A percentile compares a stretch with the other conserved stretches of the same genome.
Conservation (phyloP, 2,888 invertebrate genomes). For the Fissipunctia ypsillon region DNA sequence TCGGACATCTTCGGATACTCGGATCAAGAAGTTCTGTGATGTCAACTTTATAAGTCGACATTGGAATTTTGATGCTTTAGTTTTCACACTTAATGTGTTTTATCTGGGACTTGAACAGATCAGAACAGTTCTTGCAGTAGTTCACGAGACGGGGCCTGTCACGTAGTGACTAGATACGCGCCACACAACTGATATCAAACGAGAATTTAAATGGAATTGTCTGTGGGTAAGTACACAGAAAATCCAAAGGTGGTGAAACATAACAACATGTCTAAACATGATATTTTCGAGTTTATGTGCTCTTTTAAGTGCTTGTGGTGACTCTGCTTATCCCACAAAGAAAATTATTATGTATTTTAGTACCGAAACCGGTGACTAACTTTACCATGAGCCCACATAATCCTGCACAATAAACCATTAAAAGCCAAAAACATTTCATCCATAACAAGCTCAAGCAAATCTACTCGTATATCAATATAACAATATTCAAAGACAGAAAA, state of each 20-base stretch:
- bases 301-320: background rate
- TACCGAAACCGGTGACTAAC: background rate
- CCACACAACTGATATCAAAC: background rate
- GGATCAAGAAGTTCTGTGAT: constrained; percentile 56
- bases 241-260: background rate
- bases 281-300: background rate
- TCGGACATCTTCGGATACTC: constrained; percentile 41
- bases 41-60: constrained; percentile 55
- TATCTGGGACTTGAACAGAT: constrained; percentile 13
- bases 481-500: constrained; percentile 8
- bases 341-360: background rate
- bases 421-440: background rate
- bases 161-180: background rate
- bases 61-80: constrained; percentile 55
- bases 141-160: background rate
- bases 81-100: constrained; percentile 43
- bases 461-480: background rate
- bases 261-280: no score
- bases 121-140: background rate
- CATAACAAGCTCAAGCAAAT: background rate
- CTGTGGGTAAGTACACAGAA: background rate
- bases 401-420: background rate
- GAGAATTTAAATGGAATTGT: background rate
- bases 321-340: background rate
- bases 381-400: background rate